These are phyloP conservation scores for Lasioglossum vierecki DNA, from an alignment of 2,888 invertebrate species.

Conservation along the genomic window DNA sequence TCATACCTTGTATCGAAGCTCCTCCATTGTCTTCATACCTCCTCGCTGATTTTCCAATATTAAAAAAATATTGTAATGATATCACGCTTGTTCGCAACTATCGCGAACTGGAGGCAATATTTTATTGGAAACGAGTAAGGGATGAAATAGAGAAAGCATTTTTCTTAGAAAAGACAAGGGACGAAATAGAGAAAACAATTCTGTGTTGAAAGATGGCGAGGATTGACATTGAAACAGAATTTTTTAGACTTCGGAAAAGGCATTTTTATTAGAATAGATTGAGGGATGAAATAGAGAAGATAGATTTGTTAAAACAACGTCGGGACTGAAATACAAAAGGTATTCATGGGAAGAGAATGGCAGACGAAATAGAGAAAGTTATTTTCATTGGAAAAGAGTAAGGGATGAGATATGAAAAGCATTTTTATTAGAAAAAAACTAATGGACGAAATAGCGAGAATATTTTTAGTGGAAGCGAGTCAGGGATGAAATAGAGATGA, in stretches of 20 bases:
- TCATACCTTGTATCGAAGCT: constrained; percentile 35
- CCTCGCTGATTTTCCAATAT: neutral
- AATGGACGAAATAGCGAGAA: too few species aligned
- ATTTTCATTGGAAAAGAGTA: too few species aligned
- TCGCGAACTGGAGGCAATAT: neutral
- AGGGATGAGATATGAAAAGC: too few species aligned
- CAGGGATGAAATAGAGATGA: neutral
- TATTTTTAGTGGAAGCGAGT: neutral
- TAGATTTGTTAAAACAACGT: neutral
- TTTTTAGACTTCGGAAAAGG: too few species aligned
- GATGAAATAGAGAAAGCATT: neutral
- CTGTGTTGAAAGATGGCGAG: too few species aligned
- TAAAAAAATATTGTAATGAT: neutral
- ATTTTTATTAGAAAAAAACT: too few species aligned
- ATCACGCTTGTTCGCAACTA: neutral
- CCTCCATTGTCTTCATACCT: constrained; percentile 14
- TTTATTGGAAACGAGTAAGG: neutral
- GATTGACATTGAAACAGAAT: too few species aligned
- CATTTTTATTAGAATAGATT: too few species aligned
- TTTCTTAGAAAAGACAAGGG: neutral
- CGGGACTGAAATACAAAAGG: neutral
- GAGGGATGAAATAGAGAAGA: neutral
- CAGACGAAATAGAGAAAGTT: too few species aligned
- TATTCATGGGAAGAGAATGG: too few species aligned
- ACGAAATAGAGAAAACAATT: neutral